Evolutionary conservation across 2,113 vertebrate genomes (phyloP).

Genomic region (Campylomormyrus numenius): DNA sequence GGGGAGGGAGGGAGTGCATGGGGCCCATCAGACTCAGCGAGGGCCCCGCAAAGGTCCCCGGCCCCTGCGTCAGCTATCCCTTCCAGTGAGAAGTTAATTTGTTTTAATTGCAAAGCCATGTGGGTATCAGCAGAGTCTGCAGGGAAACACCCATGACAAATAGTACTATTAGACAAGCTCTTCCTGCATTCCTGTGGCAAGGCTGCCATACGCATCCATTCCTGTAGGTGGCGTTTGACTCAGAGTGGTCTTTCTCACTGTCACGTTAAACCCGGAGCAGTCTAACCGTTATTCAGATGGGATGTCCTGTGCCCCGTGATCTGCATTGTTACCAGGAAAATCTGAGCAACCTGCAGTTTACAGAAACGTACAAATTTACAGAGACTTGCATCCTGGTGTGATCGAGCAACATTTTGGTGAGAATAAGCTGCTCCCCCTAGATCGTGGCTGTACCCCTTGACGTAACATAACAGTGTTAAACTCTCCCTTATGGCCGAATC

Average conservation of each 20-base stretch:
- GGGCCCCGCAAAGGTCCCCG: not conserved
- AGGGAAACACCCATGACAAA: slow-evolving; percentile 2
- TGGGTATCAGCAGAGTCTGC: not conserved
- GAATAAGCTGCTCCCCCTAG: not conserved
- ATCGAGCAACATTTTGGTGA: not conserved
- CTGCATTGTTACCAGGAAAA: not conserved
- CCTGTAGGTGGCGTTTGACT: not conserved
- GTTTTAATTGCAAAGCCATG: slow-evolving; percentile 4
- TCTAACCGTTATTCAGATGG: not conserved
- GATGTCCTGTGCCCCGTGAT: not conserved
- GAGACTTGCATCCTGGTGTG: not conserved
- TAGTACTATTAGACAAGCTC: not conserved
- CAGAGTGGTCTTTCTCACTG: not conserved
- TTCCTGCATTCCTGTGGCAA: not conserved
- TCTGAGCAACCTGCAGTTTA: not conserved
- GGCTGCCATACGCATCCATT: not conserved
- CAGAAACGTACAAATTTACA: not conserved
- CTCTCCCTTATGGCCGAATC: not conserved
- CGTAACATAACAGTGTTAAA: not conserved
- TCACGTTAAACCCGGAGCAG: not conserved
- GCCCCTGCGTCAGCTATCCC: slow-evolving; percentile 12
- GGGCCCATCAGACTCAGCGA: not conserved
- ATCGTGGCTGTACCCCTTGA: not conserved
- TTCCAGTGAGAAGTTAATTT: slow-evolving; percentile 1
- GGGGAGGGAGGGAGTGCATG: not conserved